phyloP scores from a whole-genome alignment of 2,797 vertebrate species.

The Mormyrus hasselquistii region DNA sequence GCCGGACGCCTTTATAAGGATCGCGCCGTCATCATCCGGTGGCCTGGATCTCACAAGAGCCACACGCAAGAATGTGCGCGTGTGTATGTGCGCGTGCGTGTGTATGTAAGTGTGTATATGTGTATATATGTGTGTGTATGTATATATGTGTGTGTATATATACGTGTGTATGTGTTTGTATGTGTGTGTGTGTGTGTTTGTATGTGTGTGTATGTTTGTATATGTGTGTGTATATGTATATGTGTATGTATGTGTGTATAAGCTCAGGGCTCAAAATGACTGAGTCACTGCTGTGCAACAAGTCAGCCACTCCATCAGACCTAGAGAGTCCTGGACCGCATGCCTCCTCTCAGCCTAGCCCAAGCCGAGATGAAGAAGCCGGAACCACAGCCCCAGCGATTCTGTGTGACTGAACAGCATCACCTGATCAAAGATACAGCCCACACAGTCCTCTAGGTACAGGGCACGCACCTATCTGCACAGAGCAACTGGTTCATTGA shows the following conservation, averaged over 20 bases:
- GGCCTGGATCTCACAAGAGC: not conserved
- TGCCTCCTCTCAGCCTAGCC: not conserved
- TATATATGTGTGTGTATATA: no score
- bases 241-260: not conserved
- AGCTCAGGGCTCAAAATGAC: slow-evolving; percentile 3
- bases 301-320: slow-evolving; percentile 9
- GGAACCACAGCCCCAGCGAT: not conserved
- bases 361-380: not conserved
- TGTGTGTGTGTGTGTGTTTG: no score
- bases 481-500: not conserved
- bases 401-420: not conserved
- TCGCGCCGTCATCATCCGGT: slow-evolving; percentile 5
- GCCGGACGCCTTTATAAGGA: slow-evolving; percentile 25
- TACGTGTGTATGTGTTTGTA: no score
- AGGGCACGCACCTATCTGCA: not conserved
- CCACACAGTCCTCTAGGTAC: not conserved
- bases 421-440: not conserved
- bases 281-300: slow-evolving; percentile 18
- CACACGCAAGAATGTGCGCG: not conserved
- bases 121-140: no score
- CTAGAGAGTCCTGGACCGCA: not conserved
- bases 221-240: no score
- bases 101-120: no score
- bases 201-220: no score
- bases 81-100: no score